Base-by-base conservation (phyloP, 1,140 invertebrate species). In the Zophobas morio region DNA sequence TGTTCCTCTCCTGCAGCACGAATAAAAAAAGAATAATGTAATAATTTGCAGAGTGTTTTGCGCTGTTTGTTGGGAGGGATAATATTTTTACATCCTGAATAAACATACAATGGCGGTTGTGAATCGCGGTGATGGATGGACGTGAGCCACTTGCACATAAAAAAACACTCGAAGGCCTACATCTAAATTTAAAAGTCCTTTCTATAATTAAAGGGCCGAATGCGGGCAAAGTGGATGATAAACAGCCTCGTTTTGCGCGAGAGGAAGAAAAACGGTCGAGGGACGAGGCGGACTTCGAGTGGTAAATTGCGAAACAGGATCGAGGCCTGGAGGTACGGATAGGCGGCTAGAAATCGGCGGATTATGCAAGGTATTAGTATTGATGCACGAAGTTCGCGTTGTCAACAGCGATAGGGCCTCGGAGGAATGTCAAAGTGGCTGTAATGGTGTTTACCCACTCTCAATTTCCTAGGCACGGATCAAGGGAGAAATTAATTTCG, bases 31-130 rank as follows among this genome's bases (percentile, higher is more conserved):
- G 71, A 73, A 73, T 73, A 73, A 73, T 73, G 71, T 73, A 73
- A 73, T 73, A 73, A 73, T 73, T 73, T 73, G 71, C 71, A 35
- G 71, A 73, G 71, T 73, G 71, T 73, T 73, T 73, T 73, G 49
- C 71, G 71, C 56, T 73, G 71, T 73, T 73, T 73, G 47, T 53
- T 54, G 71, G 54, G 56, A 73, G 49, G 71, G 40, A 73, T 73
- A 73, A 73, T 73, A 73, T 73, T 73, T 73, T 73, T 73, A 73
- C 71, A 73, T 73, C 71, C 71, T 73, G 54, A 73, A 73, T 73
- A 73, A 73, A 73, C 71, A 73, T 32, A 51, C 70, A 72, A 51
- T 70, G 63, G 63, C 36, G 63, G 63, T 20, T 54, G 56, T 51
- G 54, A 73, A 73, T 73, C 37, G 54, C 32, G 49, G 49, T 73